phyloP scores from a whole-genome alignment of 2,797 vertebrate species.

The Xenops minutus region DNA sequence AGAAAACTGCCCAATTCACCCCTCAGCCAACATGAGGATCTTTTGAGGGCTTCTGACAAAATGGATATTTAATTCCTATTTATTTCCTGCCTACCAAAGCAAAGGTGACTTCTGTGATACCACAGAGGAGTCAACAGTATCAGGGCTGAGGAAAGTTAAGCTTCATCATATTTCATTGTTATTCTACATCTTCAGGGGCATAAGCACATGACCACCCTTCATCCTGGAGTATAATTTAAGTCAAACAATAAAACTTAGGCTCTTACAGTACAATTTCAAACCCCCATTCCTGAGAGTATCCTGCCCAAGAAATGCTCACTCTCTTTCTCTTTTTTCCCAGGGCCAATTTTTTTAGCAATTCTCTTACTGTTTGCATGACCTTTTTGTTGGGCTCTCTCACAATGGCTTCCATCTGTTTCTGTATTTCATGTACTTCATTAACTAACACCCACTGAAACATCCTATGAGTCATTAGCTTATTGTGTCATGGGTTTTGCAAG shows the following conservation, averaged over 20 bases:
- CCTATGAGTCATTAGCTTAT: slow-evolving; percentile 26
- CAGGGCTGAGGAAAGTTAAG: not conserved
- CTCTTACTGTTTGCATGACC: slow-evolving; percentile 10
- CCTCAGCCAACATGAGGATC: not conserved
- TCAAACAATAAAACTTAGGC: not conserved
- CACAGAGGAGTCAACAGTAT: not conserved
- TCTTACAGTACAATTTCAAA: not conserved
- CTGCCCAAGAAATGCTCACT: not conserved
- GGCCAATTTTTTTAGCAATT: not conserved
- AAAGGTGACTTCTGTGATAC: not conserved
- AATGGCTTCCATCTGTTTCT: slow-evolving; percentile 41
- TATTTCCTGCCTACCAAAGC: not conserved
- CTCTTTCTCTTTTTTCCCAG: not conserved
- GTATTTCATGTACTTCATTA: slow-evolving; percentile 5
- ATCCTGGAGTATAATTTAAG: not conserved
- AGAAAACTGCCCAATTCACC: not conserved
- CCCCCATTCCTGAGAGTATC: not conserved
- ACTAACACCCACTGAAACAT: slow-evolving; percentile 37
- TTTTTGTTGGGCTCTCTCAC: slow-evolving; percentile 5
- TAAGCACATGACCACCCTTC: not conserved
- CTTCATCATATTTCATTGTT: not conserved
- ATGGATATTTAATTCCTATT: not conserved
- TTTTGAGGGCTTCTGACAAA: not conserved
- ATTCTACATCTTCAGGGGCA: not conserved
- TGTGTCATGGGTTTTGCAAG: slow-evolving; percentile 15